Evolutionary conservation across 1,140 invertebrate genomes (phyloP).

Genomic region (Hylyphantes graminicola): DNA sequence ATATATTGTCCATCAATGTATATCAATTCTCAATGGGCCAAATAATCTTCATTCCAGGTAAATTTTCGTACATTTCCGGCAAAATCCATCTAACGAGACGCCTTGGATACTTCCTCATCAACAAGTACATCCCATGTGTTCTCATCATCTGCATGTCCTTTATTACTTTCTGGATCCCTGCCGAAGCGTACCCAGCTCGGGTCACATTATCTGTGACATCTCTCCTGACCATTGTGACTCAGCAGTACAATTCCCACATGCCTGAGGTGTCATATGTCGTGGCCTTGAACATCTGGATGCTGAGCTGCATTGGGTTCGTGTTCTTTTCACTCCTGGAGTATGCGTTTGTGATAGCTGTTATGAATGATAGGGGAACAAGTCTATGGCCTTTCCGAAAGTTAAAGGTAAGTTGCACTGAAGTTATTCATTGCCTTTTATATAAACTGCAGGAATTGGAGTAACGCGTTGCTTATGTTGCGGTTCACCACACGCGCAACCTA

Average conservation of each 20-base stretch:
- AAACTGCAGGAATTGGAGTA: too few species aligned
- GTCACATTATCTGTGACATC: constrained; percentile 74
- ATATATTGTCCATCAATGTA: too few species aligned
- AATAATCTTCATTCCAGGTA: constrained; percentile 33
- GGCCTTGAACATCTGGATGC: constrained; percentile 72
- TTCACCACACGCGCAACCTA: too few species aligned
- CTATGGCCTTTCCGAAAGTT: constrained; percentile 45
- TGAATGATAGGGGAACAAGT: constrained; percentile 72
- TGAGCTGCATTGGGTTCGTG: constrained; percentile 83
- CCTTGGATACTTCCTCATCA: constrained; percentile 61
- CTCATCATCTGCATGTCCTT: constrained; percentile 61
- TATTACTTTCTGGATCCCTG: constrained; percentile 62
- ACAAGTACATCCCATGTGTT: constrained; percentile 61
- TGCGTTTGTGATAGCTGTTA: constrained; percentile 91
- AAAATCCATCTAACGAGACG: constrained; percentile 51
- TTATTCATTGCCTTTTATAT: neutral
- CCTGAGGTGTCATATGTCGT: constrained; percentile 71
- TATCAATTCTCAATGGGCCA: too few species aligned
- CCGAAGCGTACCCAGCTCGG: constrained; percentile 61
- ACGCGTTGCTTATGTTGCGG: too few species aligned
- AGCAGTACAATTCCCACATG: constrained; percentile 70
- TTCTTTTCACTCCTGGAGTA: constrained; percentile 86
- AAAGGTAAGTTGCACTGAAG: constrained; percentile 11
- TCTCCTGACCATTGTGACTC: constrained; percentile 77
- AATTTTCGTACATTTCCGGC: constrained; percentile 59